Evolutionary conservation across 2,113 vertebrate genomes (phyloP).

Genomic region (Aviceda subcristata): DNA sequence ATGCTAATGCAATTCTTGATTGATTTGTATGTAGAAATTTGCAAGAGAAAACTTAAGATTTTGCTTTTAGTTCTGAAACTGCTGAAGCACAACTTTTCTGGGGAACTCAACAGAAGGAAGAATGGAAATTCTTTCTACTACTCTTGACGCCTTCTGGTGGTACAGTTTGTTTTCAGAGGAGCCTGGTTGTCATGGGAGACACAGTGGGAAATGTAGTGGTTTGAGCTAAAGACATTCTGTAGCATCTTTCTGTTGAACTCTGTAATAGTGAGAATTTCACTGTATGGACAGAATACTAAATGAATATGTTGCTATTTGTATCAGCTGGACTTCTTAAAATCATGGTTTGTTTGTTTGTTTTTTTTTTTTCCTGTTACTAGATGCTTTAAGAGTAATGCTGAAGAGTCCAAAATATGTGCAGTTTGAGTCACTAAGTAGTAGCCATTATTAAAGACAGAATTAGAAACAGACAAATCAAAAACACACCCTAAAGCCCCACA

Average conservation of each 20-base stretch:
- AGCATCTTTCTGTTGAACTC: constrained; percentile 4
- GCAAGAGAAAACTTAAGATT: background rate
- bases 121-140: background rate
- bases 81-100: background rate
- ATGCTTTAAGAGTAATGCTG: background rate
- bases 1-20: background rate
- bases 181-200: constrained; percentile 35
- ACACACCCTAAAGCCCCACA: background rate
- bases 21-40: background rate
- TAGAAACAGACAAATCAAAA: background rate
- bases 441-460: background rate
- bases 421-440: background rate
- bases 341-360: accelerated
- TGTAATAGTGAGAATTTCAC: background rate
- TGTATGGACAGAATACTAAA: background rate
- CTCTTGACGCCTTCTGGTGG: background rate
- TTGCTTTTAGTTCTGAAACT: background rate
- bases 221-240: background rate
- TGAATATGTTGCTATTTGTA: background rate
- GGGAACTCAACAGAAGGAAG: background rate
- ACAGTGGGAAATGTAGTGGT: constrained; percentile 25
- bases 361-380: background rate
- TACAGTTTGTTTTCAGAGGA: constrained; percentile 25
- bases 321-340: background rate
- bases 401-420: background rate